Percentiles rank a stretch among this genome's conserved stretches.
Conservation (phyloP, 1,140 invertebrate genomes). For the Hesperophylax magnus region DNA sequence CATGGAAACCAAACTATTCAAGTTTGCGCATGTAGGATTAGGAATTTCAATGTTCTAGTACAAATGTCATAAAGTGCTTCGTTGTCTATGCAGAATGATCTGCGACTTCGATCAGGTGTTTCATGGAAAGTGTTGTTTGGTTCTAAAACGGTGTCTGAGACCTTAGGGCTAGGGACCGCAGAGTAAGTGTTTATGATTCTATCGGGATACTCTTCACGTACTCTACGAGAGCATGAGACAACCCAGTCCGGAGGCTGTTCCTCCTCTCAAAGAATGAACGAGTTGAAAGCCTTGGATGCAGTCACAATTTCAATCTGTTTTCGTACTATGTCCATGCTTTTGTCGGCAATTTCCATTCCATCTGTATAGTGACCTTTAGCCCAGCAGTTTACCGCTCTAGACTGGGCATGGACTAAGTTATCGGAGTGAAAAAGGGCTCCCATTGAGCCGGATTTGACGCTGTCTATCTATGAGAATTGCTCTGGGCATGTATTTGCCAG, state of each 20-base stretch:
- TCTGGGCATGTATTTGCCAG: constrained; percentile 75
- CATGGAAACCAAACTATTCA: constrained; percentile 84
- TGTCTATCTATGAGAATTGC: constrained; percentile 76
- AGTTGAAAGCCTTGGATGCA: constrained; percentile 26
- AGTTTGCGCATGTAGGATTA: constrained; percentile 86
- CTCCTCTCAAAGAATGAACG: constrained; percentile 7
- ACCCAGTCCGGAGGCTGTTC: constrained; percentile 13
- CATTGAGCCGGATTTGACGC: not conserved
- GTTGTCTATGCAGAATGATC: constrained; percentile 77
- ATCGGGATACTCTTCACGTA: constrained; percentile 21
- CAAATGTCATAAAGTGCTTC: constrained; percentile 93
- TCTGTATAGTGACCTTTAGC: not conserved
- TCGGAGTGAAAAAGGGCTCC: constrained; percentile 12
- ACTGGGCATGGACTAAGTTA: constrained; percentile 9
- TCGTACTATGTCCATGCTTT: not conserved
- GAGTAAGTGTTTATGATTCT: constrained; percentile 83
- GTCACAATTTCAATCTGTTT: constrained; percentile 24
- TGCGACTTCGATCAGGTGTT: constrained; percentile 86
- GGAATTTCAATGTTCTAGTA: constrained; percentile 85
- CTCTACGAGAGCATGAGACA: not conserved
- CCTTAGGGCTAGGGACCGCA: constrained; percentile 81
- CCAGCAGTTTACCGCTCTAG: not conserved
- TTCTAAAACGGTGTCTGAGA: constrained; percentile 66
- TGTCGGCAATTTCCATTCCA: not conserved
- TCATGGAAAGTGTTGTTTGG: constrained; percentile 83